Evolutionary conservation across 2,113 vertebrate species (phyloP).

Genomic region (Gavialis gangeticus): DNA sequence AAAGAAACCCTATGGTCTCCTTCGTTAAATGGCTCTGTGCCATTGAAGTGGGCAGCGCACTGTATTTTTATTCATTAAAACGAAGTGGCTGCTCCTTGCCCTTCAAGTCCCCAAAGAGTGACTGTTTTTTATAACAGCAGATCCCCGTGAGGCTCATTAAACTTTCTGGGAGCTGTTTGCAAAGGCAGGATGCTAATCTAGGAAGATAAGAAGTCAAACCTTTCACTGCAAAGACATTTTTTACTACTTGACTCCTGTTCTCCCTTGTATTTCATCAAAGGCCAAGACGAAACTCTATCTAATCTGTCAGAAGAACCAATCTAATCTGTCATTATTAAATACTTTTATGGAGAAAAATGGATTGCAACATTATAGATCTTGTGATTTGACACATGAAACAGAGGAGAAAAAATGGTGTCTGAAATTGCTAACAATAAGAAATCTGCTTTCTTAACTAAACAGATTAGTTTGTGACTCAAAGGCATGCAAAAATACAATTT

Average conservation of each 20-base stretch:
- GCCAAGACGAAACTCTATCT: slow-evolving; percentile 69
- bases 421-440: slow-evolving; percentile 65
- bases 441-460: slow-evolving; percentile 58
- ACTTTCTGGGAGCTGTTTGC: slow-evolving; percentile 57
- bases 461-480: slow-evolving; percentile 66
- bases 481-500: slow-evolving; percentile 58
- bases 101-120: slow-evolving; percentile 34
- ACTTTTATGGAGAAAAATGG: slow-evolving; percentile 70
- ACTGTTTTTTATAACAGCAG: slow-evolving; percentile 21
- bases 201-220: slow-evolving; percentile 72
- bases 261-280: slow-evolving; percentile 73
- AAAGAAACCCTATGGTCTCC: neutral
- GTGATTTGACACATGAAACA: slow-evolving; percentile 67
- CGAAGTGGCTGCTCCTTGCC: slow-evolving; percentile 38
- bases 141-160: slow-evolving; percentile 51
- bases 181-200: slow-evolving; percentile 67
- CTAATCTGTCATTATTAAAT: slow-evolving; percentile 73
- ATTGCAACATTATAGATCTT: slow-evolving; percentile 63
- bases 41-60: slow-evolving; percentile 33
- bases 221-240: slow-evolving; percentile 51
- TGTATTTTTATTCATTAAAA: slow-evolving; percentile 53
- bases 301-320: slow-evolving; percentile 73
- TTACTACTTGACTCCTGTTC: slow-evolving; percentile 44
- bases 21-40: neutral
- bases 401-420: slow-evolving; percentile 53